Conservation (phyloP, 2,888 invertebrate species). For the Erannis defoliaria region DNA sequence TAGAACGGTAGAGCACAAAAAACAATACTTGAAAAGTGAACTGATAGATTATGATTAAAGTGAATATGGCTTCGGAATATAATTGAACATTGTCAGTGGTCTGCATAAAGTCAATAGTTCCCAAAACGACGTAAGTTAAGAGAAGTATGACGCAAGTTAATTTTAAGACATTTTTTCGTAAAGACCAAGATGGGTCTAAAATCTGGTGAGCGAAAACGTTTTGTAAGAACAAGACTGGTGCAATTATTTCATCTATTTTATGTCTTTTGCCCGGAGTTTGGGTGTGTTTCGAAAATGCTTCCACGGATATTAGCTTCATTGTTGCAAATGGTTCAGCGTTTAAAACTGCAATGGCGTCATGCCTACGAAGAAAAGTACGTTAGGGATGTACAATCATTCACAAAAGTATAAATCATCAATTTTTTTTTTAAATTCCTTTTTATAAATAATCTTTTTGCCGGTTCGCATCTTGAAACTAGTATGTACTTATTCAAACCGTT, state of each 20-base stretch:
- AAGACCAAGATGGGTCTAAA: slow-evolving; percentile 67
- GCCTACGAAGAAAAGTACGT: slow-evolving; percentile 25
- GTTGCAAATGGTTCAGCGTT: slow-evolving; percentile 44
- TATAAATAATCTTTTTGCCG: too few relatives aligned
- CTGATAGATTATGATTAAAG: slow-evolving; percentile 55
- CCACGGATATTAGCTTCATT: slow-evolving; percentile 52
- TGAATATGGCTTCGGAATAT: slow-evolving; percentile 65
- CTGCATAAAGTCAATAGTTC: slow-evolving; percentile 58
- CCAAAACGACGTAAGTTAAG: slow-evolving; percentile 61
- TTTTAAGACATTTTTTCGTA: slow-evolving; percentile 53
- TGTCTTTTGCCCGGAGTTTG: slow-evolving; percentile 61
- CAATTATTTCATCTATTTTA: slow-evolving; percentile 60
- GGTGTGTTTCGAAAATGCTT: slow-evolving; percentile 50
- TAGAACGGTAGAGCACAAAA: slow-evolving; percentile 51
- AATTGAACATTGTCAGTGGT: slow-evolving; percentile 56
- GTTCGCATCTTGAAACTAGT: background rate
- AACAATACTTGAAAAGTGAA: slow-evolving; percentile 57
- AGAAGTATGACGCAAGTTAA: slow-evolving; percentile 54
- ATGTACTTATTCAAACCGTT: background rate
- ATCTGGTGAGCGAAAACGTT: slow-evolving; percentile 66
- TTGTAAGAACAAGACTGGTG: slow-evolving; percentile 56
- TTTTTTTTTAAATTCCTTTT: background rate
- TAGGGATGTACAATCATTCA: slow-evolving; percentile 12
- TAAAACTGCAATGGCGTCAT: slow-evolving; percentile 19
- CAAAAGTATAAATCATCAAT: background rate